Conservation (phyloP, 2,113 vertebrate species). For the Forbesichthys papilliferus region DNA sequence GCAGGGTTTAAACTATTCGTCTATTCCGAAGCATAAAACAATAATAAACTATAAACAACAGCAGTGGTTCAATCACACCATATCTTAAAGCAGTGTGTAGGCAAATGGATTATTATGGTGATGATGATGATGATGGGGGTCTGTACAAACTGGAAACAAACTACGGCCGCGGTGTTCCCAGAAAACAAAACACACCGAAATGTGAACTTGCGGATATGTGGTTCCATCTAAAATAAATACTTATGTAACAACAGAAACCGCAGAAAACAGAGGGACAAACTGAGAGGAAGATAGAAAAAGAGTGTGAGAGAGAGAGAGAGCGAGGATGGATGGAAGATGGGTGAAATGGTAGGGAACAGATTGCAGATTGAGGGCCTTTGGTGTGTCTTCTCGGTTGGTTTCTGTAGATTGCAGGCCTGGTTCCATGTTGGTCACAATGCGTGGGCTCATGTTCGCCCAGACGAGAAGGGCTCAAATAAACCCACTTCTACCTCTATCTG, state of each 20-base stretch:
- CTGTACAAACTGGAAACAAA: conserved; percentile 38
- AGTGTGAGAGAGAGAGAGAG: conserved; percentile 34
- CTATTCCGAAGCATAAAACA: conserved; percentile 18
- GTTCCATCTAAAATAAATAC: conserved; percentile 45
- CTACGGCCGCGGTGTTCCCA: conserved; percentile 43
- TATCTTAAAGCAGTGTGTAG: conserved; percentile 6
- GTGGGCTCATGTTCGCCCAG: conserved; percentile 33
- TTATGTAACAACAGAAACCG: conserved; percentile 32
- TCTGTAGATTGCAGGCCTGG: conserved; percentile 59
- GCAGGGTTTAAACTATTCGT: conserved; percentile 18
- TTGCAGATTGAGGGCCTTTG: conserved; percentile 25
- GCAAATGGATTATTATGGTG: conserved; percentile 19
- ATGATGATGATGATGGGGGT: conserved; percentile 6
- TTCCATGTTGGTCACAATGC: conserved; percentile 50
- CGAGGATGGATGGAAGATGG: conserved; percentile 32
- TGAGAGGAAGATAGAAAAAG: conserved; percentile 8
- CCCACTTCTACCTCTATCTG: conserved; percentile 51
- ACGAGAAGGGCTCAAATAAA: conserved; percentile 44
- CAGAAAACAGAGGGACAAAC: conserved; percentile 18
- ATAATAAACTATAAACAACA: conserved; percentile 43
- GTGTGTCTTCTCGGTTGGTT: conserved; percentile 52
- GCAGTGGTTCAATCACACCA: not conserved
- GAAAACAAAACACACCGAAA: conserved; percentile 39
- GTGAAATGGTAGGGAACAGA: conserved; percentile 30
- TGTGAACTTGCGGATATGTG: conserved; percentile 39